Percentiles rank a stretch among this genome's conserved stretches.
Conservation (phyloP, 2,113 vertebrate genomes). For the Hydrolagus affinis region DNA sequence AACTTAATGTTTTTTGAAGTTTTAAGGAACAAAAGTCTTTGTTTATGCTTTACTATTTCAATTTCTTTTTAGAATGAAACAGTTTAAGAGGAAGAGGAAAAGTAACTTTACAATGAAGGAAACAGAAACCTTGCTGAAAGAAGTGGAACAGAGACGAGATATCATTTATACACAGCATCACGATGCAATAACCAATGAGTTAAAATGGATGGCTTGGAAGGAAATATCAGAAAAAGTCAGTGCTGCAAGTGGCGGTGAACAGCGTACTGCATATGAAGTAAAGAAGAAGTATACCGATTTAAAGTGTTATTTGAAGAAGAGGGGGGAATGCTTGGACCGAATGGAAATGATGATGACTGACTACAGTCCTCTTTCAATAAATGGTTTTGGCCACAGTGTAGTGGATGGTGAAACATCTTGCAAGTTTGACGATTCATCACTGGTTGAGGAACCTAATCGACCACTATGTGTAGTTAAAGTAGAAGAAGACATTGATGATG, state of each 20-base stretch:
- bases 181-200: constrained; percentile 90
- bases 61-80: constrained; percentile 70
- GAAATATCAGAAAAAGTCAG: constrained; percentile 89
- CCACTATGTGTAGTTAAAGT: constrained; percentile 74
- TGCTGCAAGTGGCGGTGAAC: constrained; percentile 78
- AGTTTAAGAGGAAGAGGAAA: constrained; percentile 86
- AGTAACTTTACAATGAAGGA: constrained; percentile 92
- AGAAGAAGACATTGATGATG: constrained; percentile 52
- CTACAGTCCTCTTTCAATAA: constrained; percentile 21
- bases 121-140: constrained; percentile 83
- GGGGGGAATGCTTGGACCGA: constrained; percentile 19
- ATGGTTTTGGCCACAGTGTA: constrained; percentile 9
- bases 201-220: constrained; percentile 89
- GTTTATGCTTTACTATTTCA: neutral
- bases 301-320: constrained; percentile 27
- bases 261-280: constrained; percentile 80
- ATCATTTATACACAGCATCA: constrained; percentile 87
- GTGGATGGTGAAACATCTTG: constrained; percentile 23
- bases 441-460: constrained; percentile 65
- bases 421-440: constrained; percentile 19
- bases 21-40: neutral
- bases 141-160: constrained; percentile 81
- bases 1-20: neutral
- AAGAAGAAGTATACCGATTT: constrained; percentile 65
- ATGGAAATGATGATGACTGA: constrained; percentile 25